phyloP scores from a whole-genome alignment of 2,113 vertebrate genomes.

The Catharus bicknelli region DNA sequence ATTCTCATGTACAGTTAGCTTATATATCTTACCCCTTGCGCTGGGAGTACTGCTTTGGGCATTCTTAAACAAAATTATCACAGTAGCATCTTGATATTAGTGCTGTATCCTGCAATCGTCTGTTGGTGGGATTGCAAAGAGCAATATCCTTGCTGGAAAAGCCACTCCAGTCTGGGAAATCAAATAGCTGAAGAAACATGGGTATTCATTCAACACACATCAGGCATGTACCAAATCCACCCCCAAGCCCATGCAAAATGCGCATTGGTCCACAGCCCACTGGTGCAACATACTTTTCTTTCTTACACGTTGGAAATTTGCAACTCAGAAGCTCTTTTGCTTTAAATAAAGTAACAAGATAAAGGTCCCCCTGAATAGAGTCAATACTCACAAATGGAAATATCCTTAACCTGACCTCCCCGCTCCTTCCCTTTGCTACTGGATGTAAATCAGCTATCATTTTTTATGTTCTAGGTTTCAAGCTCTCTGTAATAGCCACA shows the following conservation, averaged over 20 bases:
- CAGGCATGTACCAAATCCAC: neutral
- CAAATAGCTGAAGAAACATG: neutral
- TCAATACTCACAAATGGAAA: neutral
- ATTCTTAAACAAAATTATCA: neutral
- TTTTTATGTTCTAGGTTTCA: constrained; percentile 2
- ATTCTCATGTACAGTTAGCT: neutral
- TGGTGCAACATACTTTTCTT: neutral
- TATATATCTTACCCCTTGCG: neutral
- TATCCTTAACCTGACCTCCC: neutral
- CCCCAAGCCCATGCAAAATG: neutral
- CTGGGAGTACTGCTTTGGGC: neutral
- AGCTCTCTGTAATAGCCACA: neutral
- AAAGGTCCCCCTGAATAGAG: neutral
- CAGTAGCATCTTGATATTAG: neutral
- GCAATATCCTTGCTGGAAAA: neutral
- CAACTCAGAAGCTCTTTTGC: neutral
- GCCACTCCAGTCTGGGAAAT: neutral
- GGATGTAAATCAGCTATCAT: neutral
- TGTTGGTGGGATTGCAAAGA: neutral
- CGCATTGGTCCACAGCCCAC: neutral
- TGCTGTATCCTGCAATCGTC: neutral
- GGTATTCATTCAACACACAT: neutral
- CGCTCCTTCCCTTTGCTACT: neutral
- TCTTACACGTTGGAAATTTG: neutral
- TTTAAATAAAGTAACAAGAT: neutral